Conservation (phyloP, 1,140 invertebrate species). For the Sycophila sp. region DNA sequence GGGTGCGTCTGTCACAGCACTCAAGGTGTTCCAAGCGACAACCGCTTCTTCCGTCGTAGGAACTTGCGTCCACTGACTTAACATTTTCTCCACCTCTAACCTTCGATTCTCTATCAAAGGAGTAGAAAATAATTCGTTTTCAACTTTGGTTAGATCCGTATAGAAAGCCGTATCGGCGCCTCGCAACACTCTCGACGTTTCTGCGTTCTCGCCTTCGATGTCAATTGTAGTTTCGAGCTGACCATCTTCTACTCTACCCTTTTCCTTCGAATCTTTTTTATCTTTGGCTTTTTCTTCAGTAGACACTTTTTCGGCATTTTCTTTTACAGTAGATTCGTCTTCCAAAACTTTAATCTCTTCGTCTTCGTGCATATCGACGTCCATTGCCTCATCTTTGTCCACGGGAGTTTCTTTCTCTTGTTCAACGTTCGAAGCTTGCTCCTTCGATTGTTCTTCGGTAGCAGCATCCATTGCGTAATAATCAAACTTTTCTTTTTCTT, state of each 20-base stretch:
- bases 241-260: conserved; percentile 22
- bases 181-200: conserved; percentile 75
- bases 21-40: conserved; percentile 69
- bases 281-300: conserved; percentile 36
- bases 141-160: conserved; percentile 57
- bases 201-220: conserved; percentile 79
- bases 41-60: conserved; percentile 66
- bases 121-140: conserved; percentile 38
- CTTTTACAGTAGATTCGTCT: conserved; percentile 60
- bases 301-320: conserved; percentile 64
- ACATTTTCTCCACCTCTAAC: conserved; percentile 67
- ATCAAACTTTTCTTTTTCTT: conserved; percentile 77
- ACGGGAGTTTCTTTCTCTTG: conserved; percentile 68
- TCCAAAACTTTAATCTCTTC: conserved; percentile 54
- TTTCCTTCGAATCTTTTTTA: conserved; percentile 20
- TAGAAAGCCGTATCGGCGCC: conserved; percentile 77
- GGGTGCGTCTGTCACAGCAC: conserved; percentile 72
- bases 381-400: conserved; percentile 67
- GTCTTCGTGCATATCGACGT: conserved; percentile 69
- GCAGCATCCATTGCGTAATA: conserved; percentile 75
- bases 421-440: conserved; percentile 73
- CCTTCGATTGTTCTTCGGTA: conserved; percentile 84
- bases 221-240: conserved; percentile 68
- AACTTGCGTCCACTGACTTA: conserved; percentile 66
- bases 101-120: conserved; percentile 55